Conservation (phyloP, 1,140 invertebrate species). For the Tetramorium simillimum region DNA sequence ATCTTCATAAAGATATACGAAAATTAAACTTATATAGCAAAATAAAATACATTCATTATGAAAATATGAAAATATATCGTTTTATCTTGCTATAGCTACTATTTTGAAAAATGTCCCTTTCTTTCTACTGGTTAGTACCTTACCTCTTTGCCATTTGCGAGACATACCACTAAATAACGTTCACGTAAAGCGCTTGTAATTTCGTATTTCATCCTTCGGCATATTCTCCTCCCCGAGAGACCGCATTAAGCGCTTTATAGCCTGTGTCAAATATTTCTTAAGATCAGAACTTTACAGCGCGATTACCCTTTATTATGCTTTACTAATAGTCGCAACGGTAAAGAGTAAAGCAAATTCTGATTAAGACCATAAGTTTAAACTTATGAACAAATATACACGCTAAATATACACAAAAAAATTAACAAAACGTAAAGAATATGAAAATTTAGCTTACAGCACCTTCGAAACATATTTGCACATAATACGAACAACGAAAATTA, state of each 20-base stretch:
- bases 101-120: not conserved
- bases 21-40: not conserved
- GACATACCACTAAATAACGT: conserved; percentile 54
- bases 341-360: not conserved
- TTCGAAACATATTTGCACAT: not conserved
- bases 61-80: not conserved
- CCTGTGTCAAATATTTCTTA: conserved; percentile 49
- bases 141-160: not conserved
- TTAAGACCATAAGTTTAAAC: not conserved
- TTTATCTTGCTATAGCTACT: not conserved
- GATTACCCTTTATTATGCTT: not conserved
- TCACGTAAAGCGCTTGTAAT: conserved; percentile 61
- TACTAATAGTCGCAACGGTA: not conserved
- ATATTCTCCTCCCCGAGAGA: conserved; percentile 56
- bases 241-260: conserved; percentile 54
- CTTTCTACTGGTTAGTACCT: not conserved
- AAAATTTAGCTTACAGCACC: not conserved
- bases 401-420: not conserved
- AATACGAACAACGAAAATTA: not conserved
- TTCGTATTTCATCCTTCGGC: conserved; percentile 53
- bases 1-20: not conserved
- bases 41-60: not conserved
- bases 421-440: not conserved
- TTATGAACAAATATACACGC: not conserved
- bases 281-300: conserved; percentile 16